phyloP scores from a whole-genome alignment of 2,113 vertebrate genomes.

The Sapayoa aenigma region DNA sequence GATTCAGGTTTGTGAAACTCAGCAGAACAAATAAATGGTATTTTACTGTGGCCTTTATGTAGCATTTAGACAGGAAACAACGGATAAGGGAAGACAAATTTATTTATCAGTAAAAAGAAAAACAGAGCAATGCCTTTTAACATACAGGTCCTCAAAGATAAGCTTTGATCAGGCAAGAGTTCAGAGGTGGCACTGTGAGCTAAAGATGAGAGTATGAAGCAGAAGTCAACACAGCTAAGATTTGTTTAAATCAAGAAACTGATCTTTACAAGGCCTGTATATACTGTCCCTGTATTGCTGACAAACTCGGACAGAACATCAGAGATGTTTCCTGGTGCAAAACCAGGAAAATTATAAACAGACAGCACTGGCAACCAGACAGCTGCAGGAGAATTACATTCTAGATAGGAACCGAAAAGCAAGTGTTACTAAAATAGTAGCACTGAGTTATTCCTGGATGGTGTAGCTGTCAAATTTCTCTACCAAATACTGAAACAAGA shows the following conservation, averaged over 20 bases:
- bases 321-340: not conserved
- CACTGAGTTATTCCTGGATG: not conserved
- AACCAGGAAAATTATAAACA: not conserved
- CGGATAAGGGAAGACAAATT: not conserved
- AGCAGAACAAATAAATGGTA: not conserved
- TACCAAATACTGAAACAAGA: not conserved
- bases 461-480: not conserved
- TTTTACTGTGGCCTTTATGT: not conserved
- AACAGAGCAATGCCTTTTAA: not conserved
- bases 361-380: not conserved
- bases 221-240: not conserved
- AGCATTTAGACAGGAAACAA: not conserved
- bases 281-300: not conserved
- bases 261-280: not conserved
- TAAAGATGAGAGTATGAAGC: not conserved
- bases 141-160: not conserved
- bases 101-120: not conserved
- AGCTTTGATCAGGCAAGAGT: not conserved
- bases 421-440: not conserved
- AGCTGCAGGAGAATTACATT: not conserved
- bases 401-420: not conserved
- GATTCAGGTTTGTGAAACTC: not conserved
- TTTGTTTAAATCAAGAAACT: not conserved
- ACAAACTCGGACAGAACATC: not conserved
- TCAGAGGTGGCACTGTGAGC: not conserved